Conservation (phyloP, 2,113 vertebrate species). For the Emydocephalus ijimae region DNA sequence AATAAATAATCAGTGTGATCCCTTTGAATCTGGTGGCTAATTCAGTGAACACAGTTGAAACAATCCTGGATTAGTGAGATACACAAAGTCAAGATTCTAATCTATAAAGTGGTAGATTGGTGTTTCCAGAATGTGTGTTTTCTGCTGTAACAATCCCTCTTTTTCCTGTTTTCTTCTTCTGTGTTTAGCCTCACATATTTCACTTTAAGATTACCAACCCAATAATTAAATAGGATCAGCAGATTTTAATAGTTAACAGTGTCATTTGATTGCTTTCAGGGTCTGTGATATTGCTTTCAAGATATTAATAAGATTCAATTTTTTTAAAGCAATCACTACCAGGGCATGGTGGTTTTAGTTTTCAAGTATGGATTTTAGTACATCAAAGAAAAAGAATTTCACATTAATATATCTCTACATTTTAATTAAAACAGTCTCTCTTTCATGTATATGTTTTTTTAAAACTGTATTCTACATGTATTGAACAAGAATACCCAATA, state of each 20-base stretch:
- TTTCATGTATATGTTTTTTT: constrained; percentile 34
- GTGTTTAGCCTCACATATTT: background rate
- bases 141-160: background rate
- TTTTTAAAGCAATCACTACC: background rate
- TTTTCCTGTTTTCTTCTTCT: background rate
- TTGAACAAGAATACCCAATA: background rate
- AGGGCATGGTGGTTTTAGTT: no score
- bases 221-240: background rate
- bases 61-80: background rate
- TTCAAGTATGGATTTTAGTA: background rate
- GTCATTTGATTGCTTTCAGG: background rate
- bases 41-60: background rate
- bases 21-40: background rate
- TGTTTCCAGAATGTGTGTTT: background rate
- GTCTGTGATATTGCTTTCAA: background rate
- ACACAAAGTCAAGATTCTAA: background rate
- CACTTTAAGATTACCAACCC: background rate
- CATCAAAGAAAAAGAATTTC: constrained; percentile 26
- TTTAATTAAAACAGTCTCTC: constrained; percentile 58
- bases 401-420: constrained; percentile 22
- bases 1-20: background rate
- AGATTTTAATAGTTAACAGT: background rate
- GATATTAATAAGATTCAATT: background rate
- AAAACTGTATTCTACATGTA: constrained; percentile 21
- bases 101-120: background rate